Base-by-base conservation (phyloP, 1,140 invertebrate species). In the Gryllus bimaculatus region DNA sequence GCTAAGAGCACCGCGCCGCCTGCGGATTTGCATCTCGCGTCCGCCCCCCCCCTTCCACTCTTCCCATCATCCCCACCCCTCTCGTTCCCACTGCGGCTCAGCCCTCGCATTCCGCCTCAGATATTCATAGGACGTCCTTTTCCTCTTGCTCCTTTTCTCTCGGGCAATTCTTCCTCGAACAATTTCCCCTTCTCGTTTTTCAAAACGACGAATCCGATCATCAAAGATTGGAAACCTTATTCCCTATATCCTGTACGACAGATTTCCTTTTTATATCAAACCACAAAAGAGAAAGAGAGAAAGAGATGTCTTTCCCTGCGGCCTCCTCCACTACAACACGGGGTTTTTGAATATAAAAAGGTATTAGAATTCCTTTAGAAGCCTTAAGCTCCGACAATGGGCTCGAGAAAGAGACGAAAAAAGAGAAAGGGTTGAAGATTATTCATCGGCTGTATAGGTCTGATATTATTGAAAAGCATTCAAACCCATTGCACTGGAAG, bases 181-280 rank as follows among this genome's bases (percentile, higher is more conserved):
- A 10, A 10, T 18, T 66, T 18, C 18, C 54, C 18, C 54, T 66
- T 10, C 54, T 66, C 54, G 10, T 10, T 66, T 66, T 66, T 66
- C 18, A 66, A 66, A 66, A 66, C 54, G 54, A 66, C 54, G 54
- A 18, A 18, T 66, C 54, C 54, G 54, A 66, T 66, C 54, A 66
- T 66, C 54, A 66, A 66, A 66, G 54, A 66, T 66, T 66, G 54
- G 54, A 66, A 66, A 66, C 54, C 54, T 66, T 66, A 66, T 66
- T 66, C 54, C 54, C 54, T 66, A 66, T 66, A 66, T 66, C 54
- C 54, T 66, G 54, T 66, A 66, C 54, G 54, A 66, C 54, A 66
- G 54, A 66, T 66, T 66, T 66, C 54, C 54, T 66, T 66, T 66
- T 66, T 66, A 66, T 66, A 66, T 66, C 54, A 66, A 66, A 66